These are phyloP conservation scores for Ceraclea dissimilis DNA, from an alignment of 2,888 invertebrate species.

Conservation along the genomic window DNA sequence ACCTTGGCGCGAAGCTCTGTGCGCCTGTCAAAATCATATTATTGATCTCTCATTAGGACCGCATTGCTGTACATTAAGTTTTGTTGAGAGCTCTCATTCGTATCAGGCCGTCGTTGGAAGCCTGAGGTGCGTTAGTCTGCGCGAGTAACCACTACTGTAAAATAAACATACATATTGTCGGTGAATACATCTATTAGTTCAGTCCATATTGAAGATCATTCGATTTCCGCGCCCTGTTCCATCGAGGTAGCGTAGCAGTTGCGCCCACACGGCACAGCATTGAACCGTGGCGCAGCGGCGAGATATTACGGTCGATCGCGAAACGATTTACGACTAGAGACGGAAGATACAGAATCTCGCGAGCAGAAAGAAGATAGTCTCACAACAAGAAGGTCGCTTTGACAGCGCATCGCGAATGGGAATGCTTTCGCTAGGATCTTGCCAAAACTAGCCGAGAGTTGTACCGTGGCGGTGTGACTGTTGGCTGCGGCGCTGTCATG, in stretches of 20 bases:
- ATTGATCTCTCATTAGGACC: constrained; percentile 46
- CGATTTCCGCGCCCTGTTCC: constrained; percentile 18
- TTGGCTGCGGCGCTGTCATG: constrained; percentile 20
- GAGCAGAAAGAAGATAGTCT: constrained; percentile 16
- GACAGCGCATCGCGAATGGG: constrained; percentile 16
- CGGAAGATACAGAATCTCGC: background rate
- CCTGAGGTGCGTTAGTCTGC: constrained; percentile 15
- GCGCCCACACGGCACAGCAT: constrained; percentile 20
- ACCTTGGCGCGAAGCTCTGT: constrained; percentile 19
- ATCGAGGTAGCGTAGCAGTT: constrained; percentile 13
- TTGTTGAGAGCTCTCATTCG: constrained; percentile 19
- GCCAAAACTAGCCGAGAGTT: constrained; percentile 51
- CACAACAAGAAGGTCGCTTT: constrained; percentile 13
- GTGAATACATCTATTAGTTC: constrained; percentile 7
- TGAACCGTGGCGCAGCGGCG: constrained; percentile 21
- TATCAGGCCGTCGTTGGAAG: constrained; percentile 16
- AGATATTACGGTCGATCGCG: constrained; percentile 18
- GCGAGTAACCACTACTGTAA: constrained; percentile 6
- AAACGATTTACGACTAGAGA: constrained; percentile 14
- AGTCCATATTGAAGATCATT: constrained; percentile 17
- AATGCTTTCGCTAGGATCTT: constrained; percentile 28
- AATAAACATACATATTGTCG: constrained; percentile 2
- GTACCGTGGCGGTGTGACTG: constrained; percentile 43
- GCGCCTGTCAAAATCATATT: constrained; percentile 32
- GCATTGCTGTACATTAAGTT: constrained; percentile 51